Base-by-base conservation (phyloP, 2,888 invertebrate genomes). In the Meghimatium bilineatum region DNA sequence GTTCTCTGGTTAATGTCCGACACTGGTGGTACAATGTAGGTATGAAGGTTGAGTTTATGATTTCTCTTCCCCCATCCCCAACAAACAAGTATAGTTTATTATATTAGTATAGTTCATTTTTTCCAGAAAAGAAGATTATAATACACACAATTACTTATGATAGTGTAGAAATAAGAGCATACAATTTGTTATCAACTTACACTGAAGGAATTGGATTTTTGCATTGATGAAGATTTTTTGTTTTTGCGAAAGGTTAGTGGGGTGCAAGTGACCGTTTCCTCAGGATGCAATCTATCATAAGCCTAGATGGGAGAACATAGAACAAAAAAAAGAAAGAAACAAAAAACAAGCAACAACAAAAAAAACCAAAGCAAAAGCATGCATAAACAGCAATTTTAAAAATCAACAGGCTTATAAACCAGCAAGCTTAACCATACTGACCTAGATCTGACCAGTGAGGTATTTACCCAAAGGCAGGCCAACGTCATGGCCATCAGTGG, bases 181-280 rank as follows among this genome's bases (percentile, higher is more conserved):
- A 12, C 5, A 44, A 56, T 56, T 10, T 56, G 20, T 71, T 52
- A 44, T 72, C 71, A n/a, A 93, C 93, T 93, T 92, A 93, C 93
- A 89, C 92, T 92, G 89, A 93, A 93, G 32, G 93, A 93, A 87
- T 93, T 92, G 82, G 93, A 93, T 90, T 93, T 93, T 89, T 92
- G 91, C 71, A 91, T 89, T 66, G 88, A 88, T 74, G 89, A 85
- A 69, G 95, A 95, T 85, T 94, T 95, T 91, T 93, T 94, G 92
- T 94, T 95, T 88, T 95, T 94, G 92, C 95, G 90, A 91, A 95
- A 93, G 23, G 93, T 90, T 87, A 92, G 92, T 87, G 93, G 92
- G 32, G 92, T 91, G 49, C 89, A 89, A 52, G 89, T 88, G 78
- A 90, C 87, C 72, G 88, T 87, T 83, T 89, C 90, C 86, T 88